Percentiles rank a stretch among this genome's conserved stretches.
phyloP scores from a whole-genome alignment of 2,888 invertebrate species.

The Seladonia tumulorum region DNA sequence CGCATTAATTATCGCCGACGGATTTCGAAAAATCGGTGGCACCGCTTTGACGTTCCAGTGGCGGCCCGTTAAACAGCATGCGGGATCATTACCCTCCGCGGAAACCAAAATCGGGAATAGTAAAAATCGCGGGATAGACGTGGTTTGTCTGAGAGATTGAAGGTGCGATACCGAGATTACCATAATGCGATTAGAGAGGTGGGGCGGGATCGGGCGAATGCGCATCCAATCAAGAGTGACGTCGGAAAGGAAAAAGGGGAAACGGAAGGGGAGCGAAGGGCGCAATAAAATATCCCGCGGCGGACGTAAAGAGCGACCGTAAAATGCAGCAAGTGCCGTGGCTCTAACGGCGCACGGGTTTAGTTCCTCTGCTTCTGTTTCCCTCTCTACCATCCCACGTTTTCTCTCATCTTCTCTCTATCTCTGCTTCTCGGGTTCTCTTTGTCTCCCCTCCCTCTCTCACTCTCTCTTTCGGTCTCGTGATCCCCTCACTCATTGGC shows the following conservation, averaged over 20 bases:
- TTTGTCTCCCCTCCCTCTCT: not conserved
- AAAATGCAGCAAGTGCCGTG: conserved; percentile 68
- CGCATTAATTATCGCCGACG: conserved; percentile 7
- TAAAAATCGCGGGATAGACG: conserved; percentile 28
- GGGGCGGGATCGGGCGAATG: conserved; percentile 54
- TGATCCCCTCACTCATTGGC: not conserved
- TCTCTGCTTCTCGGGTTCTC: not conserved
- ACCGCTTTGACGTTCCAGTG: not conserved
- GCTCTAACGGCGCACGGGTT: conserved; percentile 63
- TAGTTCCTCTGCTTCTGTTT: conserved; percentile 42
- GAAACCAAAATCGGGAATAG: conserved; percentile 10
- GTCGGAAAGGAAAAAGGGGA: conserved; percentile 17
- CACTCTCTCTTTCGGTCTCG: not conserved
- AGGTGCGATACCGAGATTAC: conserved; percentile 54
- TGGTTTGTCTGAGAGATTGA: conserved; percentile 52
- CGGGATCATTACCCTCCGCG: not conserved
- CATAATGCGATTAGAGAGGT: conserved; percentile 67
- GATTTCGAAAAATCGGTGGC: conserved; percentile 15
- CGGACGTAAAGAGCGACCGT: conserved; percentile 66
- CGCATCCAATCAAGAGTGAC: conserved; percentile 59
- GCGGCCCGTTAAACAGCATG: not conserved
- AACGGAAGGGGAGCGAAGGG: conserved; percentile 34
- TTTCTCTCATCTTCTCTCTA: not conserved
- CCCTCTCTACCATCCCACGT: not conserved
- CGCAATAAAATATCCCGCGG: conserved; percentile 65